These are phyloP conservation scores for Lutjanus argentimaculatus DNA, from an alignment of 2,797 vertebrate species.

Conservation along the genomic window DNA sequence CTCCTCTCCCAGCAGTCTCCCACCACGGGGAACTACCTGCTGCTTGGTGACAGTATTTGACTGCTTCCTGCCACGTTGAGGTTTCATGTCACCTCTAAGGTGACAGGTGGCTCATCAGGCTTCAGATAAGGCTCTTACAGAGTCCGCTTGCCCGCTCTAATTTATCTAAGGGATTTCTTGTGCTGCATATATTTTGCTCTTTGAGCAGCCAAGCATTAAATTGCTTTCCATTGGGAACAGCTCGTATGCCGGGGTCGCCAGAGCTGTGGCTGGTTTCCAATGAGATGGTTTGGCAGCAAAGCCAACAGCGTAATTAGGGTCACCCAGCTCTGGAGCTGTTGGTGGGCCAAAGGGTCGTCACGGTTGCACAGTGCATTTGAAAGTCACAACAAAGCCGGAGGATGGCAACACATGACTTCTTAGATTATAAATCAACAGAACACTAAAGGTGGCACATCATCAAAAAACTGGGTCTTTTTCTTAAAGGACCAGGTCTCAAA, in stretches of 20 bases:
- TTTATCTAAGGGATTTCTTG: constrained; percentile 88
- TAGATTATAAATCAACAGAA: constrained; percentile 35
- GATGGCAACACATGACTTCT: constrained; percentile 23
- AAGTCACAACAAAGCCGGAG: constrained; percentile 70
- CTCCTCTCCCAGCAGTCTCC: constrained; percentile 46
- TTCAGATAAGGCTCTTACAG: constrained; percentile 80
- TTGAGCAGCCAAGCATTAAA: constrained; percentile 89
- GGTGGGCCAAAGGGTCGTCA: constrained; percentile 59
- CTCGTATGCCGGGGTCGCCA: constrained; percentile 84
- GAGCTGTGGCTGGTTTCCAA: constrained; percentile 79
- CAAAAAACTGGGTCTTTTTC: not conserved
- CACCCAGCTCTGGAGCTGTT: constrained; percentile 62
- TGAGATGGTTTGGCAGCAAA: constrained; percentile 80
- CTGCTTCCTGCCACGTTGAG: constrained; percentile 69
- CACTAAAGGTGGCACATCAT: constrained; percentile 11
- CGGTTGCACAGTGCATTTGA: constrained; percentile 56
- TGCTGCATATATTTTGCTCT: constrained; percentile 87
- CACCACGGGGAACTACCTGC: constrained; percentile 58
- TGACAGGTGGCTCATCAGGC: constrained; percentile 80
- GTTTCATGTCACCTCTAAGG: constrained; percentile 82
- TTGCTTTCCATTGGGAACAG: constrained; percentile 90
- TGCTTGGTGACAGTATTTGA: constrained; percentile 79
- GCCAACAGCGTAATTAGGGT: constrained; percentile 81
- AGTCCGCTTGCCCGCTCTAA: constrained; percentile 84
- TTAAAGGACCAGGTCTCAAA: constrained; percentile 1